These are phyloP conservation scores for Atractosteus spatula DNA, from an alignment of 2,113 vertebrate genomes.

Conservation along the genomic window DNA sequence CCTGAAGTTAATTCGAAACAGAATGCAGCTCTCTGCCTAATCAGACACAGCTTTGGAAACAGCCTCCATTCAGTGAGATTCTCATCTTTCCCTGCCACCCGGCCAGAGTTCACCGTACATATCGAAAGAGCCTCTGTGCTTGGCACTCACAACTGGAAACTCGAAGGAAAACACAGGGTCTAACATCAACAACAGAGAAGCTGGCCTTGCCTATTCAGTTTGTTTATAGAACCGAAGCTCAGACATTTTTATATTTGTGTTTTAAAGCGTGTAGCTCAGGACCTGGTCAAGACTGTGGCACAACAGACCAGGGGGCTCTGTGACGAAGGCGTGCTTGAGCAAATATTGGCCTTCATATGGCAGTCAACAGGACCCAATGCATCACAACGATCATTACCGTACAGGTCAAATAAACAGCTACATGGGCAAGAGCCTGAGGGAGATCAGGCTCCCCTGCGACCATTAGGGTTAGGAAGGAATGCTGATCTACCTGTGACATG, in stretches of 20 bases:
- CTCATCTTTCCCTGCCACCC: slow-evolving; percentile 3
- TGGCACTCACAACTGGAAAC: neutral
- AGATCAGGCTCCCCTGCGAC: slow-evolving; percentile 34
- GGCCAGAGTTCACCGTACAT: neutral
- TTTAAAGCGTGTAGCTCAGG: slow-evolving; percentile 3
- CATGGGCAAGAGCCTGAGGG: slow-evolving; percentile 31
- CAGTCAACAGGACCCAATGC: slow-evolving; percentile 54
- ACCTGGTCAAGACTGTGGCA: neutral
- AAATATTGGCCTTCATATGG: slow-evolving; percentile 61
- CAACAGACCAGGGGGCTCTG: neutral
- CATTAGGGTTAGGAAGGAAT: slow-evolving; percentile 35
- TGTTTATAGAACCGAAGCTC: neutral
- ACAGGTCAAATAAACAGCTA: slow-evolving; percentile 66
- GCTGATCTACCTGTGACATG: neutral
- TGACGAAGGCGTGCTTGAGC: slow-evolving; percentile 34
- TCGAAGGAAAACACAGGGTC: neutral
- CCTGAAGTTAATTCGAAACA: slow-evolving; percentile 43
- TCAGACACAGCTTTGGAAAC: slow-evolving; percentile 39
- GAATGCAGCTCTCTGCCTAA: slow-evolving; percentile 35
- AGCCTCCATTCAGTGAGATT: slow-evolving; percentile 11
- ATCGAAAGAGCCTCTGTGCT: neutral
- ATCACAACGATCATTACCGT: slow-evolving; percentile 62
- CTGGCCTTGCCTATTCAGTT: neutral
- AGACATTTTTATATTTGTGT: neutral
- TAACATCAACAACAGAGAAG: neutral